Conservation (phyloP, 2,797 vertebrate species). For the Typhlichthys eigenmanni region DNA sequence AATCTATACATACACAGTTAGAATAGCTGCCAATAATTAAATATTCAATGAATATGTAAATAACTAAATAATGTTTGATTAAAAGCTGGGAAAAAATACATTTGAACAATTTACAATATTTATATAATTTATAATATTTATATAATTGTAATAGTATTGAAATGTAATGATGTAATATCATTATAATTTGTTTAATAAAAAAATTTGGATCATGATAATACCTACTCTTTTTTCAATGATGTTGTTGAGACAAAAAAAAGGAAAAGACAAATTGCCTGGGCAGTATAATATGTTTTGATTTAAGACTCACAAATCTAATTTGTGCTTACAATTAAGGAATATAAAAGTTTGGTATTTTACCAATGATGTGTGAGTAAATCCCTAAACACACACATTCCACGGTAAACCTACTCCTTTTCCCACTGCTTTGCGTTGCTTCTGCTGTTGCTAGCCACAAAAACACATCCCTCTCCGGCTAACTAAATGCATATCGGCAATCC, state of each 20-base stretch:
- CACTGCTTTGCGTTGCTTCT: conserved; percentile 55
- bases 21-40: not conserved
- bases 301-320: conserved; percentile 65
- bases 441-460: conserved; percentile 52
- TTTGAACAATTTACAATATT: not conserved
- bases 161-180: conserved; percentile 23
- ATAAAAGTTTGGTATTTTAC: conserved; percentile 54
- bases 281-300: conserved; percentile 61
- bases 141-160: conserved; percentile 3
- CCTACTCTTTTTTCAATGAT: conserved; percentile 40
- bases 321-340: conserved; percentile 59
- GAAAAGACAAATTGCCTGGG: conserved; percentile 55
- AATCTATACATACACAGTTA: not conserved
- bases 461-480: conserved; percentile 58
- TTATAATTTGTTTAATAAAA: conserved; percentile 4
- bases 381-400: conserved; percentile 30
- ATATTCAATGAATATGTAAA: not conserved
- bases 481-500: conserved; percentile 74
- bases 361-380: conserved; percentile 57
- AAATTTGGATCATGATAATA: conserved; percentile 26
- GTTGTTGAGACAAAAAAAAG: conserved; percentile 30
- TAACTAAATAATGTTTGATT: too few species aligned
- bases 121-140: not conserved
- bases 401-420: conserved; percentile 56
- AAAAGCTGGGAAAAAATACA: not conserved